phyloP scores from a whole-genome alignment of 2,113 vertebrate species.

The Atrichornis clamosus region DNA sequence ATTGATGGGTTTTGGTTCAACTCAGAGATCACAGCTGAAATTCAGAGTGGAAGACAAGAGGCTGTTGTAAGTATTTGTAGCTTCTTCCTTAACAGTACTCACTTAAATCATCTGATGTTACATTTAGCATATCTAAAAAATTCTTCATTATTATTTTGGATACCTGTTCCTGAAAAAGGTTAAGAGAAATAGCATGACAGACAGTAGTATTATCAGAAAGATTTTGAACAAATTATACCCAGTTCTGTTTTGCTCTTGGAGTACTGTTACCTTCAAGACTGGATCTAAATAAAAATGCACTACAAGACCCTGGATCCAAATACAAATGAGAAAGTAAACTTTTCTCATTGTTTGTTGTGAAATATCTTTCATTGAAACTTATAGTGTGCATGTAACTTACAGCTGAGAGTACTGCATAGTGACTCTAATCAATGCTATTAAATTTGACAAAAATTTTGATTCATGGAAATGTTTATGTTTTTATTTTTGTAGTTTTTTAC shows the following conservation, averaged over 20 bases:
- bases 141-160: neutral
- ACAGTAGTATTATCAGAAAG: neutral
- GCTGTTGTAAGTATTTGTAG: neutral
- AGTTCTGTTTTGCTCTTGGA: neutral
- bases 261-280: neutral
- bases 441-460: neutral
- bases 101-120: neutral
- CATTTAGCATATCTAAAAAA: neutral
- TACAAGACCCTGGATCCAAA: neutral
- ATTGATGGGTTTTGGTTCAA: neutral
- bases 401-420: neutral
- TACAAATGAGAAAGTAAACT: neutral
- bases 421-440: neutral
- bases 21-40: neutral
- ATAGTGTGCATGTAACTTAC: rapidly evolving
- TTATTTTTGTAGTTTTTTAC: neutral
- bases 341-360: neutral
- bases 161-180: neutral
- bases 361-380: neutral
- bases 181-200: neutral
- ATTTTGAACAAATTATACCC: neutral
- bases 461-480: neutral
- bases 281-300: too few relatives aligned
- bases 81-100: neutral
- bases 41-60: neutral